Percentiles rank a stretch among this genome's conserved stretches.
phyloP scores from a whole-genome alignment of 2,797 vertebrate genomes.

The Syngnathus rostellatus region DNA sequence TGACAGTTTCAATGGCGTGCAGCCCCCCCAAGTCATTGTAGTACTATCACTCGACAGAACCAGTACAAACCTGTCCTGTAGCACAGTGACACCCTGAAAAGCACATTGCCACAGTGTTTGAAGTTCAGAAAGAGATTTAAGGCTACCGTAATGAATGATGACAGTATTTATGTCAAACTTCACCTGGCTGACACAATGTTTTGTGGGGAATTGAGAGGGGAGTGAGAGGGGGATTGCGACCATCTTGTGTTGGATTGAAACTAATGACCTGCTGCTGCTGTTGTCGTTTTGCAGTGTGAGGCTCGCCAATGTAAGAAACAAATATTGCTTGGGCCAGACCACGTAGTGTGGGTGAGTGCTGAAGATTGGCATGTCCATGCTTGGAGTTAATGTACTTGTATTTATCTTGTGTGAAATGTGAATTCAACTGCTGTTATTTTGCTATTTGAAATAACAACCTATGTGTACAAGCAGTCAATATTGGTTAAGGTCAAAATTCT shows the following conservation, averaged over 20 bases:
- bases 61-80: not conserved
- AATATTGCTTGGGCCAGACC: constrained; percentile 8
- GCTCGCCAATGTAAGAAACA: constrained; percentile 18
- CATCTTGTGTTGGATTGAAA: constrained; percentile 37
- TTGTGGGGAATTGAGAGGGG: constrained; percentile 9
- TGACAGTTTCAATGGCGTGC: constrained; percentile 42
- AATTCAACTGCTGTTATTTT: constrained; percentile 26
- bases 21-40: constrained; percentile 37
- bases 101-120: constrained; percentile 9
- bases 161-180: constrained; percentile 36
- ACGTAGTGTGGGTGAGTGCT: constrained; percentile 9
- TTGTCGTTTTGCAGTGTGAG: constrained; percentile 18
- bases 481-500: no score
- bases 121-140: constrained; percentile 20
- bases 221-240: constrained; percentile 7
- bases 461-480: no score
- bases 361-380: constrained; percentile 14
- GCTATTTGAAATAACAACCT: constrained; percentile 5
- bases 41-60: constrained; percentile 19
- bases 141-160: constrained; percentile 22
- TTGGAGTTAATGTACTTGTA: constrained; percentile 18
- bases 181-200: constrained; percentile 10
- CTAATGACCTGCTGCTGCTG: constrained; percentile 37
- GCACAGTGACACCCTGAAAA: constrained; percentile 6
- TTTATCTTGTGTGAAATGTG: constrained; percentile 12